A percentile compares a stretch with the other conserved stretches of the same genome.
Evolutionary conservation across 2,113 vertebrate species (phyloP).

Genomic region (Chinchilla lanigera): DNA sequence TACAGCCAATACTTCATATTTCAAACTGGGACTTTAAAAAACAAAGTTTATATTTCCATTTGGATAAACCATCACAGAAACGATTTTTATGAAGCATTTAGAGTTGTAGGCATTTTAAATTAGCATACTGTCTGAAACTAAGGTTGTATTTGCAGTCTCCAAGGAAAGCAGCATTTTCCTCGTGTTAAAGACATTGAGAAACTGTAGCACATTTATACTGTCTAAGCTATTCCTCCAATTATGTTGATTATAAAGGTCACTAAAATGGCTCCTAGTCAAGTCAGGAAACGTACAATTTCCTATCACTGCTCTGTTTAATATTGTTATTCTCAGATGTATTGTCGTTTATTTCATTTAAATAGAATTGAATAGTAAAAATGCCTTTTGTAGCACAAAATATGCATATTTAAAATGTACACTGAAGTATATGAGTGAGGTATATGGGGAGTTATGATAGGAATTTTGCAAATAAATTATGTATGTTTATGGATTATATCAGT

Average conservation of each 20-base stretch:
- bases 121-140: constrained; percentile 15
- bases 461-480: neutral
- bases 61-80: neutral
- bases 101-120: constrained; percentile 34
- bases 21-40: neutral
- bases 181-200: neutral
- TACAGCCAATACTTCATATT: neutral
- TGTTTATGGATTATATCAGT: neutral
- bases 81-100: neutral
- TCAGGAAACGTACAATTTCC: neutral
- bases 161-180: neutral
- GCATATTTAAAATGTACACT: neutral
- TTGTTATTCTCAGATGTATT: neutral
- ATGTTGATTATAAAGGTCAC: constrained; percentile 66
- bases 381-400: neutral
- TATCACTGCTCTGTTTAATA: neutral
- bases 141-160: constrained; percentile 55
- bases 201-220: neutral
- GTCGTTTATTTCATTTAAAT: constrained; percentile 24
- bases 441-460: neutral
- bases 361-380: neutral
- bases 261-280: neutral
- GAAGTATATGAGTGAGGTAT: neutral
- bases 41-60: constrained; percentile 32
- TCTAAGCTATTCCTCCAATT: constrained; percentile 30